Evolutionary conservation across 2,113 vertebrate genomes (phyloP).

Genomic region (Zosterops lateralis): DNA sequence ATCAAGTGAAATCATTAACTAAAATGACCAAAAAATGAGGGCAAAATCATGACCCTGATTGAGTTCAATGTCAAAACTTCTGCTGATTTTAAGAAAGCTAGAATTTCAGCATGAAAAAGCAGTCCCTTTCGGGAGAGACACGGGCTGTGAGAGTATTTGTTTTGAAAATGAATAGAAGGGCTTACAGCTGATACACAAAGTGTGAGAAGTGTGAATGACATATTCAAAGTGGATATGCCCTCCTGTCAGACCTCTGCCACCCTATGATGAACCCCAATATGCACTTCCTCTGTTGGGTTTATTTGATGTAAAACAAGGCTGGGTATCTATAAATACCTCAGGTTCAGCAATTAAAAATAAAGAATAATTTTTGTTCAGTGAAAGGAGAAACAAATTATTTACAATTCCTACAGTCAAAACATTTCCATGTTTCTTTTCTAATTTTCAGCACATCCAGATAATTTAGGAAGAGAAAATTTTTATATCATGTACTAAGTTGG

Average conservation of each 20-base stretch:
- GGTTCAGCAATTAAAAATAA: background rate
- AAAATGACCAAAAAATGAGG: background rate
- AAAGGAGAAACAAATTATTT: background rate
- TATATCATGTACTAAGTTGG: conserved; percentile 10
- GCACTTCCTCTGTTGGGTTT: background rate
- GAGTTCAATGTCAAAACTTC: background rate
- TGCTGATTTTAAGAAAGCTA: background rate
- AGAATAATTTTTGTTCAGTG: background rate
- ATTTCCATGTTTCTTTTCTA: background rate
- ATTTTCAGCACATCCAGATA: conserved; percentile 43
- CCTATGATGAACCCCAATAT: background rate
- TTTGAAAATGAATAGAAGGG: background rate
- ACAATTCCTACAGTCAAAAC: background rate
- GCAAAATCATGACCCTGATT: background rate
- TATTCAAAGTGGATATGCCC: background rate
- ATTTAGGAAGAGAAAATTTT: conserved; percentile 51
- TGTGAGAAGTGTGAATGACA: background rate
- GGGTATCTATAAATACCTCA: background rate
- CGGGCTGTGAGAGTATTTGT: background rate
- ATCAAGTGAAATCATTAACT: background rate
- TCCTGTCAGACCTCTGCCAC: background rate
- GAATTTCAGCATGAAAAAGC: background rate
- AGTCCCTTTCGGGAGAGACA: background rate
- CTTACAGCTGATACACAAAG: background rate
- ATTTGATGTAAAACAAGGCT: background rate